Percentiles rank a stretch among this genome's conserved stretches.
These are phyloP conservation scores for Heliopora coerulea DNA, from an alignment of 92 coral and sea anemone species.

Conservation along the genomic window DNA sequence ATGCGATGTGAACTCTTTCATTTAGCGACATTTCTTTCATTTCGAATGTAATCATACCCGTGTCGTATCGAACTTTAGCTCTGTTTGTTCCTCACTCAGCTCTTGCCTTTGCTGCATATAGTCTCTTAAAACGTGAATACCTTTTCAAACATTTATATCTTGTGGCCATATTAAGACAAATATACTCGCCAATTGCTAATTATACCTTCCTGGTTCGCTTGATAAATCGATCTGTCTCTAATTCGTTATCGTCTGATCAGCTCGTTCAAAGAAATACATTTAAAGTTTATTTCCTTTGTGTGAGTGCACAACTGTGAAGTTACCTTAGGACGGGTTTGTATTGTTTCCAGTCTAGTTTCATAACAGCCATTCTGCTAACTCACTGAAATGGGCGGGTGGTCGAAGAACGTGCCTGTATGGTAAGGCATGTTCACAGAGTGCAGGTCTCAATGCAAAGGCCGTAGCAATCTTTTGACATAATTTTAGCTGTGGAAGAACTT, in stretches of 20 bases:
- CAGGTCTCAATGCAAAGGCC: not conserved
- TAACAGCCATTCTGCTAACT: not conserved
- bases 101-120: no score
- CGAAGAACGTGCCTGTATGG: not conserved
- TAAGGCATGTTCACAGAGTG: no score
- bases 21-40: no score
- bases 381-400: not conserved
- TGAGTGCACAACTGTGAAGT: conserved; percentile 8
- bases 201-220: not conserved
- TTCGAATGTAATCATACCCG: no score
- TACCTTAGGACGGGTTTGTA: not conserved
- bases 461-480: not conserved
- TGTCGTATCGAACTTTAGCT: no score
- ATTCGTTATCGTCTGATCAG: not conserved
- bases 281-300: conserved; percentile 14
- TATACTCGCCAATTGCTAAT: not conserved
- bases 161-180: no score
- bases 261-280: not conserved
- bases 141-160: no score
- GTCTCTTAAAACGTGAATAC: no score
- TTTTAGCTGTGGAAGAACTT: no score
- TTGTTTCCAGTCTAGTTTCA: not conserved
- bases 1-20: no score
- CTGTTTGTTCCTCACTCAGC: no score
- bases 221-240: not conserved